phyloP scores from a whole-genome alignment of 2,888 invertebrate genomes.

The Hemistola chrysoprasaria region DNA sequence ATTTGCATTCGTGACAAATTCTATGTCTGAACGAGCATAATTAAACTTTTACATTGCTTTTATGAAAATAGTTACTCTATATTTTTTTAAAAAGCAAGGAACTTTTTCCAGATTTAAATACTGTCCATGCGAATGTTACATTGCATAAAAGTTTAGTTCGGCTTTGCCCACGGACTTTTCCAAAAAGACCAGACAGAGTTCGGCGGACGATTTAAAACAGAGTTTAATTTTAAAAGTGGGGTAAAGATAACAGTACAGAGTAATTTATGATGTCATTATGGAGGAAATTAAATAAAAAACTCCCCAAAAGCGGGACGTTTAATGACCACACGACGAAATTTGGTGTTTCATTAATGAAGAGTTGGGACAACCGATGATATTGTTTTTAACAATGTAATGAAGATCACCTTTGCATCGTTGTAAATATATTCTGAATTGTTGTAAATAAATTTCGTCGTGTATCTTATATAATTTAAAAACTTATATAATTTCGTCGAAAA shows the following conservation, averaged over 20 bases:
- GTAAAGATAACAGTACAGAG: slow-evolving; percentile 55
- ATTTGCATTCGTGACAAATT: too few relatives aligned
- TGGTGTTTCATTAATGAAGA: slow-evolving; percentile 36
- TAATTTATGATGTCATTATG: slow-evolving; percentile 65
- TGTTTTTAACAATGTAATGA: slow-evolving; percentile 14
- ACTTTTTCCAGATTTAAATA: slow-evolving; percentile 5
- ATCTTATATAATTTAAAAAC: too few relatives aligned
- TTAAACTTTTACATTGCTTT: too few relatives aligned
- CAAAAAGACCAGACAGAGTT: slow-evolving; percentile 26
- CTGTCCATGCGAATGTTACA: slow-evolving; percentile 1
- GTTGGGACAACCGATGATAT: slow-evolving; percentile 14
- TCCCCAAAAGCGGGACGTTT: slow-evolving; percentile 39
- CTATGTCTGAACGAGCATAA: too few relatives aligned
- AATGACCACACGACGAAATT: slow-evolving; percentile 39
- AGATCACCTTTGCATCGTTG: neutral
- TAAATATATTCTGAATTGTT: too few relatives aligned
- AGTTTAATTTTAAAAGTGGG: slow-evolving; percentile 58
- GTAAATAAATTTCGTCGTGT: too few relatives aligned
- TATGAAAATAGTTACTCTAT: too few relatives aligned
- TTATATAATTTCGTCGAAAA: too few relatives aligned
- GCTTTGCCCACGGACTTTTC: slow-evolving; percentile 3
- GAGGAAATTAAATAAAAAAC: slow-evolving; percentile 62
- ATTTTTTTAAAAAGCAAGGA: neutral
- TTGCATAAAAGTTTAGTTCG: slow-evolving; percentile 8
- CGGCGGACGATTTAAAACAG: slow-evolving; percentile 44